A percentile compares a stretch with the other conserved stretches of the same genome.
Evolutionary conservation across 2,797 vertebrate species (phyloP).

Genomic region (Anolis apletophallus): DNA sequence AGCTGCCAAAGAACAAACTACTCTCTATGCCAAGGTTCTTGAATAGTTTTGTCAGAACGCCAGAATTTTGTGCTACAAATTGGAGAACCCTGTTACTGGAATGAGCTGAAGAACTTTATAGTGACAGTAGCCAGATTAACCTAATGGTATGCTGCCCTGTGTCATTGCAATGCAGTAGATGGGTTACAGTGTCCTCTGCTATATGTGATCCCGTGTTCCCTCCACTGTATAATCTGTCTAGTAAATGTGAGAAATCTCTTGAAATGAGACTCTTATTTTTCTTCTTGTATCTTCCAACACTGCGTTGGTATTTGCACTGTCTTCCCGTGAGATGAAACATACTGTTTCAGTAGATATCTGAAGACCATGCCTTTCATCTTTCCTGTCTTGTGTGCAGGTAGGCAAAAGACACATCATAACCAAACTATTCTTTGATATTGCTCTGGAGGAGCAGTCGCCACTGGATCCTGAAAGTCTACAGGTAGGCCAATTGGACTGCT

Average conservation of each 20-base stretch:
- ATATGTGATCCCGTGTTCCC: not conserved
- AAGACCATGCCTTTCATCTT: not conserved
- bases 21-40: slow-evolving; percentile 62
- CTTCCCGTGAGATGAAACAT: not conserved
- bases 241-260: not conserved
- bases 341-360: not conserved
- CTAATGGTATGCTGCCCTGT: not conserved
- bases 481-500: slow-evolving; percentile 73
- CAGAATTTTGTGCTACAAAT: slow-evolving; percentile 53
- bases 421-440: slow-evolving; percentile 93
- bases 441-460: slow-evolving; percentile 80
- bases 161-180: not conserved
- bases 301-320: not conserved
- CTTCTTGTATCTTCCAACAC: not conserved
- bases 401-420: slow-evolving; percentile 90
- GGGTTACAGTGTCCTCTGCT: not conserved
- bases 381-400: slow-evolving; percentile 80
- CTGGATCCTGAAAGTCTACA: slow-evolving; percentile 90
- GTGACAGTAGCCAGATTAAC: not conserved
- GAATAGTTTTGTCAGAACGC: slow-evolving; percentile 53
- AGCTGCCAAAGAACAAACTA: slow-evolving; percentile 75
- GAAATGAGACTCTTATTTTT: not conserved
- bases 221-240: not conserved
- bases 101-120: slow-evolving; percentile 21
- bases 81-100: slow-evolving; percentile 50